Conservation (phyloP, 2,797 vertebrate species). For the Thripadectes ignobilis region DNA sequence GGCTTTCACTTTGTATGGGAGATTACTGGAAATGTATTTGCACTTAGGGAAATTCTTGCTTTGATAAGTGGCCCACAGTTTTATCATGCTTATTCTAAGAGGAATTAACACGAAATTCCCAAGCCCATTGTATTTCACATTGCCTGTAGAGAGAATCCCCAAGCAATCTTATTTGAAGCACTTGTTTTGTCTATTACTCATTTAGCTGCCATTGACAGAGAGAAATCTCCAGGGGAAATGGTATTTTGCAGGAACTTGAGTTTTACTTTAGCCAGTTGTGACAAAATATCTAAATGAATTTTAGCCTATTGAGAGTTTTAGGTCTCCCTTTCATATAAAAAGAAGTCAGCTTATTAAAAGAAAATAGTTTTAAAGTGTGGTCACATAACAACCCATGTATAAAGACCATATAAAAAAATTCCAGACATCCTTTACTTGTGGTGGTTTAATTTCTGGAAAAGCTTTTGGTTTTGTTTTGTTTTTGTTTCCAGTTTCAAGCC, state of each 20-base stretch:
- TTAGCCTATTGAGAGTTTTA: neutral
- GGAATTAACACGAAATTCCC: conserved; percentile 46
- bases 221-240: neutral
- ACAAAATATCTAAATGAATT: conserved; percentile 14
- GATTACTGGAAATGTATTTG: neutral
- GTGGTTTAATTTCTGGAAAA: neutral
- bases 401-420: neutral
- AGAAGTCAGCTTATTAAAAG: neutral
- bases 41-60: neutral
- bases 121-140: conserved; percentile 25
- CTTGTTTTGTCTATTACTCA: conserved; percentile 39
- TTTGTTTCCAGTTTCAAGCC: neutral
- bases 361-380: neutral
- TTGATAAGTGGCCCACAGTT: neutral
- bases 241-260: neutral
- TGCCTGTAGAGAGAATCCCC: neutral
- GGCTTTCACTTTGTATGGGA: neutral
- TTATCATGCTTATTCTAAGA: neutral
- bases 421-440: neutral
- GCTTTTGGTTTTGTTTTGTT: neutral
- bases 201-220: conserved; percentile 21
- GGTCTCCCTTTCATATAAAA: neutral
- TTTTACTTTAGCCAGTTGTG: conserved; percentile 24
- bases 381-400: neutral
- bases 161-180: conserved; percentile 9